Conservation (phyloP, 1,140 invertebrate genomes). For the Callitettix versicolor region DNA sequence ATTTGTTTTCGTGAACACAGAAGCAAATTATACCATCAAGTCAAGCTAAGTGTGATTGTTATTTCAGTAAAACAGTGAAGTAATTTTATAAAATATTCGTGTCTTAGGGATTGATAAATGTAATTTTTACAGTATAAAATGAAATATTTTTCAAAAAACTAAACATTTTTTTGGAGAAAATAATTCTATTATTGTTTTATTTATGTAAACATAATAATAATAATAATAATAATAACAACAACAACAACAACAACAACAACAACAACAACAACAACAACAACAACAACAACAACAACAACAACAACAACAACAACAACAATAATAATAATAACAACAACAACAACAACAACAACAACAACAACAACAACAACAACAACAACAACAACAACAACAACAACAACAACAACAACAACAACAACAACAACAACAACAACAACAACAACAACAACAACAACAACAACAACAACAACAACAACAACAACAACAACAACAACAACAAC, state of each 20-base stretch:
- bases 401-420: neutral
- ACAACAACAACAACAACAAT: neutral
- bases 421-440: neutral
- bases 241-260: neutral
- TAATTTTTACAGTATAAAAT: too few relatives aligned
- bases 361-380: neutral
- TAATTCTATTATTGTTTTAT: too few relatives aligned
- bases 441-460: neutral
- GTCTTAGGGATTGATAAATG: too few relatives aligned
- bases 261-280: neutral
- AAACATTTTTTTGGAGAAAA: too few relatives aligned
- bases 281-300: neutral
- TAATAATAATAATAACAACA: neutral
- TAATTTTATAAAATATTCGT: too few relatives aligned
- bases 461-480: neutral
- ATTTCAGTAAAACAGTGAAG: too few relatives aligned
- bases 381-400: neutral
- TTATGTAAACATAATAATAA: too few relatives aligned
- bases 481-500: neutral
- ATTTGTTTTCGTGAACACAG: too few relatives aligned
- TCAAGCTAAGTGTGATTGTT: too few relatives aligned
- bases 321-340: neutral
- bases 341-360: neutral
- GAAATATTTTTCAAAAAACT: too few relatives aligned
- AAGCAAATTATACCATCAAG: too few relatives aligned